A percentile compares a stretch with the other conserved stretches of the same genome.
These are phyloP conservation scores for Autographa pulchrina DNA, from an alignment of 2,888 invertebrate genomes.

Conservation along the genomic window DNA sequence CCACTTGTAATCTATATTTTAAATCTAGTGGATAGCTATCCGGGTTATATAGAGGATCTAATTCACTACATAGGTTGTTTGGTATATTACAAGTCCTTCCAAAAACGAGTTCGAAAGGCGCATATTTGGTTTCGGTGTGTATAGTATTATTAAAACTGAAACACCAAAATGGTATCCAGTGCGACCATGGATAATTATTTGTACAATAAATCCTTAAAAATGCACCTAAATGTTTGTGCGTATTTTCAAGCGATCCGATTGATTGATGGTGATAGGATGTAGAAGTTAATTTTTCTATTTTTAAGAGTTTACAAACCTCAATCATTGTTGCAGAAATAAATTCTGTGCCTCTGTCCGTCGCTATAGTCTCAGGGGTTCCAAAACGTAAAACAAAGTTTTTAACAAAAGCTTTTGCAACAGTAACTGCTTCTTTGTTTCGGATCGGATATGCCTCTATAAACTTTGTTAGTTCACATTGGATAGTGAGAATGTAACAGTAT, in stretches of 20 bases:
- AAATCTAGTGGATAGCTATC: constrained; percentile 21
- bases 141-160: too few species aligned
- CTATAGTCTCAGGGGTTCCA: constrained; percentile 20
- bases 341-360: constrained; percentile 24
- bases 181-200: constrained; percentile 26
- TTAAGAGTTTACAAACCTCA: constrained; percentile 23
- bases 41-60: constrained; percentile 24
- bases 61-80: not conserved
- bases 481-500: constrained; percentile 19
- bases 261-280: constrained; percentile 25
- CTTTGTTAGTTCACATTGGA: constrained; percentile 26
- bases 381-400: constrained; percentile 18
- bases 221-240: constrained; percentile 29
- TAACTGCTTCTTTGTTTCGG: constrained; percentile 20
- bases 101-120: constrained; percentile 13
- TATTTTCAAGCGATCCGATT: too few species aligned
- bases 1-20: constrained; percentile 21
- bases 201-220: constrained; percentile 36
- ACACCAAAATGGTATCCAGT: constrained; percentile 44
- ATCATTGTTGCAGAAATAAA: constrained; percentile 3
- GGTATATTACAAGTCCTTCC: constrained; percentile 20
- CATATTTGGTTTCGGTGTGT: too few species aligned
- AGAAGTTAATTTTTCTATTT: constrained; percentile 19
- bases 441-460: constrained; percentile 13
- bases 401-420: constrained; percentile 27